Conservation (phyloP, 2,888 invertebrate genomes). For the Chydorus sphaericus region DNA sequence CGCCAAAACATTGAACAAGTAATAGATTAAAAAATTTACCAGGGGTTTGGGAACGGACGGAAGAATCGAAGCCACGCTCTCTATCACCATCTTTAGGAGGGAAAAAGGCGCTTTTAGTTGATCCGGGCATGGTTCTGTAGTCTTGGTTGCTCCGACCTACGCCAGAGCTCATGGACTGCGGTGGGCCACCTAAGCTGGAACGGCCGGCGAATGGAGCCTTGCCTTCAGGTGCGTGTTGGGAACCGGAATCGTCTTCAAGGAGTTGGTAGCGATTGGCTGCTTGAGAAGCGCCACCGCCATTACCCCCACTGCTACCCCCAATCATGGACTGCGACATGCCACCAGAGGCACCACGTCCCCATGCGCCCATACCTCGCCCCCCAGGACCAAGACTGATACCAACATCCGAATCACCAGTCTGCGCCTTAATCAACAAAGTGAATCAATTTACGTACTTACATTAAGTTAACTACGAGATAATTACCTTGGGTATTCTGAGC, state of each 20-base stretch:
- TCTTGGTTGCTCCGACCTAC: neutral
- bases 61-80: constrained; percentile 6
- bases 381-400: constrained; percentile 6
- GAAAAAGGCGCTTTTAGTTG: constrained; percentile 12
- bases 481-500: constrained; percentile 1
- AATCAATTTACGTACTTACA: neutral
- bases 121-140: constrained; percentile 9
- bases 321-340: constrained; percentile 4
- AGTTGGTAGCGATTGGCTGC: constrained; percentile 7
- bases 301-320: neutral
- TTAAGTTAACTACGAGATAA: neutral
- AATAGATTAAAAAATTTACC: neutral
- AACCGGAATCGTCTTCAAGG: constrained; percentile 5
- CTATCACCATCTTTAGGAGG: constrained; percentile 9
- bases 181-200: constrained; percentile 9
- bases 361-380: neutral
- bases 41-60: constrained; percentile 3
- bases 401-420: no score
- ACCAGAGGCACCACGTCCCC: constrained; percentile 12
- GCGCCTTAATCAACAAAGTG: no score
- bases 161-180: constrained; percentile 4
- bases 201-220: constrained; percentile 12
- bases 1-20: neutral
- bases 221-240: neutral
- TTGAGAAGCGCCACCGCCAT: neutral